Base-by-base conservation (phyloP, 2,888 invertebrate genomes). In the Scaptomyza reducta region DNA sequence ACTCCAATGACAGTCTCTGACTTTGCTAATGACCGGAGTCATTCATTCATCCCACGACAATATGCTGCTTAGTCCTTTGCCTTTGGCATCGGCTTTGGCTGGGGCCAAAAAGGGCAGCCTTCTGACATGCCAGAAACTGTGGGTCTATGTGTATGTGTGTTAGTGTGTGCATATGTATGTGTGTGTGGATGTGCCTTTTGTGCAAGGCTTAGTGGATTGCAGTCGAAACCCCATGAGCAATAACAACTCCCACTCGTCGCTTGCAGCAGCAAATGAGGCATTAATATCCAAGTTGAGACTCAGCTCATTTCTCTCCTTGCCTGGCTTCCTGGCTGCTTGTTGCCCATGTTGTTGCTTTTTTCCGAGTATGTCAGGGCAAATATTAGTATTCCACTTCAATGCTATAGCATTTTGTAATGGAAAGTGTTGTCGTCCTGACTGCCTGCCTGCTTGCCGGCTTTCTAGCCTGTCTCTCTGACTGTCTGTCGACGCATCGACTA, bases 181-280 rank as follows among this genome's bases (percentile, higher is more conserved):
- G 27, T 47, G 29, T 60, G 53, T 82, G 59, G 51, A 42, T 51
- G 16, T 47, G 40, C 75, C 68, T 65, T 78, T 78, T 85, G 70
- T 82, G 65, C 58, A 63, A 55, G 73, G 63, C 75, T 79, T 86
- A 70, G 73, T 62, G 62, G 72, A 70, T 68, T 69, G 77, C 72
- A 79, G 46, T 46, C 41, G 42, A 68, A 69, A 45, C 50, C 54
- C 53, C 46, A 66, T 55, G 50, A 47, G 57, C 42, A 38, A 25
- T 18, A 57, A 33, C 16, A 58, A 51, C 74, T 46, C 44, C 42
- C 55, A 10, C 45, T 54, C 38, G 49, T 50, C 33, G 55, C 67
- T 65, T 70, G 70, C 82, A 85, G 73, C 82, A 79, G 65, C 82
- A 89, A 89, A 89, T 88, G 87, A 89, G 88, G 89, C 89, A 89